A percentile compares a stretch with the other conserved stretches of the same genome.
Evolutionary conservation across 2,888 invertebrate genomes (phyloP).

Genomic region (Crossocerus cetratus): DNA sequence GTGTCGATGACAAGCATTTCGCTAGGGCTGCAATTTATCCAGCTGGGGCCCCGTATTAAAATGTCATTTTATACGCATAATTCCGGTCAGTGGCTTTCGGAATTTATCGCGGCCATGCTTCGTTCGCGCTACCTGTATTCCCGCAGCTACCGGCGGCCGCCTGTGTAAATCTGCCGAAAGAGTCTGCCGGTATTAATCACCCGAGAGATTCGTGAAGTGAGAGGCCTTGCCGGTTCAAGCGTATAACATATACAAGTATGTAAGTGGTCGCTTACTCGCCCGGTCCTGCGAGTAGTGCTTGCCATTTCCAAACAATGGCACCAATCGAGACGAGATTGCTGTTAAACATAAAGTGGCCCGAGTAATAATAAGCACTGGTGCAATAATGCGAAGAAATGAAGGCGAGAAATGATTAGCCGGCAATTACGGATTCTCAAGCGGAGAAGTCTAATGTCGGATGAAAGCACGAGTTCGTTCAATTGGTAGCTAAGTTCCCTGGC

Average conservation of each 20-base stretch:
- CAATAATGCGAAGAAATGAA: neutral
- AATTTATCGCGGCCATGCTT: neutral
- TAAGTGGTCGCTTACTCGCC: neutral
- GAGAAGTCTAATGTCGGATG: constrained; percentile 32
- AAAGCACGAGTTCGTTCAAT: constrained; percentile 12
- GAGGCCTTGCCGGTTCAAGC: no score
- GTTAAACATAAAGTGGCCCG: neutral
- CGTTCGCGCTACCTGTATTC: constrained; percentile 3
- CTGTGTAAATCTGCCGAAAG: neutral
- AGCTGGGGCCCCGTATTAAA: neutral
- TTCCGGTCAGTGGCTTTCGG: neutral
- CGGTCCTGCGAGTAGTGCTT: neutral
- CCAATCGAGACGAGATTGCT: neutral
- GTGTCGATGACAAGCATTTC: neutral
- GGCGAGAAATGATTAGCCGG: no score
- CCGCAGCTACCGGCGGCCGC: neutral
- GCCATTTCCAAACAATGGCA: constrained; percentile 3
- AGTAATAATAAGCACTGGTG: neutral
- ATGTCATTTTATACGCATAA: constrained; percentile 3
- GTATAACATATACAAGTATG: neutral
- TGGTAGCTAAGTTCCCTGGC: constrained; percentile 10
- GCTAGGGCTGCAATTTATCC: neutral
- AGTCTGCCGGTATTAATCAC: neutral
- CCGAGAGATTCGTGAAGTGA: neutral
- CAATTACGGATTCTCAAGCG: constrained; percentile 15